Evolutionary conservation across 2,113 vertebrate genomes (phyloP).

Genomic region (Speoplatyrhinus poulsoni): DNA sequence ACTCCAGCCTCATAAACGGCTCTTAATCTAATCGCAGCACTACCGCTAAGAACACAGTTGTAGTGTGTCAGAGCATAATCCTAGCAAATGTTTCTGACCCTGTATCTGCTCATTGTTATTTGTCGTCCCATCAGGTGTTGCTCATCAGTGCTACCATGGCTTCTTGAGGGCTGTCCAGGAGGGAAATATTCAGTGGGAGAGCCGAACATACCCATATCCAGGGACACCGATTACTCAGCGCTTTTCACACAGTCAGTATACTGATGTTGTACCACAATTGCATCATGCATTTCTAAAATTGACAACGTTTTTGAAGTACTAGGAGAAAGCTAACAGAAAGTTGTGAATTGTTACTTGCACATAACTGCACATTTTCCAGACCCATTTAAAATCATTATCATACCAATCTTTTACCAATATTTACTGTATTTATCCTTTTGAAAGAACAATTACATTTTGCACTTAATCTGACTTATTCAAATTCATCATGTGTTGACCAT

Average conservation of each 20-base stretch:
- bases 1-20: slow-evolving; percentile 3
- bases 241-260: slow-evolving; percentile 95
- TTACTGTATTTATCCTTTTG: no score
- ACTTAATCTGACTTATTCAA: neutral
- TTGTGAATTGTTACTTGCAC: no score
- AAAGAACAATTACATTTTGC: neutral
- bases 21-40: no score
- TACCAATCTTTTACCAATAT: no score
- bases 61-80: no score
- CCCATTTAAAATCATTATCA: no score
- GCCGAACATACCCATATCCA: slow-evolving; percentile 95
- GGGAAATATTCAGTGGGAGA: slow-evolving; percentile 98
- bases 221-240: slow-evolving; percentile 97
- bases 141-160: slow-evolving; percentile 96
- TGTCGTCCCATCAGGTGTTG: slow-evolving; percentile 81
- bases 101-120: neutral
- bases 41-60: no score
- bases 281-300: neutral
- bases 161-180: slow-evolving; percentile 97
- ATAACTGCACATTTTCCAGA: no score
- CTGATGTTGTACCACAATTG: neutral
- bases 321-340: no score
- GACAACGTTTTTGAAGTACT: neutral
- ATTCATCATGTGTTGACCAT: slow-evolving; percentile 1
- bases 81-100: no score